Evolutionary conservation across 2,888 invertebrate genomes (phyloP), one percentile per base, ranked within the genome.

Genomic region (Drosophila lutescens): DNA sequence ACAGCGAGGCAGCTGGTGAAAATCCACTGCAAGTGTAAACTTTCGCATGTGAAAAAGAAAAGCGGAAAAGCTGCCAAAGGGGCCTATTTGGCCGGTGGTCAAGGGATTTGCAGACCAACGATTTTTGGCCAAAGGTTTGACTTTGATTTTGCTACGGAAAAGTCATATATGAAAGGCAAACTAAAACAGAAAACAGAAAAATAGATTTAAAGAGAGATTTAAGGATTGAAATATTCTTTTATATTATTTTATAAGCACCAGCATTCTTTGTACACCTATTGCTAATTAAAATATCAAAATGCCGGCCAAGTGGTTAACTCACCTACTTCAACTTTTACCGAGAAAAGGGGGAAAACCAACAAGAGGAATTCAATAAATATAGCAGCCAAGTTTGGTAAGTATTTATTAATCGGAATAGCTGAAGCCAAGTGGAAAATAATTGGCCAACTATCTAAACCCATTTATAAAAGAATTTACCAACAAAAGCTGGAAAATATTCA

Each of bases 81-180:
- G 40, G 20, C 44, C 34, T 12, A 40, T 38, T 46, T 53, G 44
- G 44, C 32, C 50, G 44, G 63, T 43, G 73, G 70, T 73, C 50
- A 56, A 41, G 63, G 70, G 55, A 70, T 55, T 70, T 63, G 38
- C 55, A 40, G 43, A 38, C 55, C 44, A 20, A 15, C 0, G 26
- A 26, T 26, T 26, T 26, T 26, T 26, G 26, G 26, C 13, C 15
- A 69, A 53, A 47, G 73, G 62, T 32, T 69, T 69, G 73, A 54
- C 62, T 69, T 72, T 69, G 62, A 54, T 73, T 72, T 72, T 54
- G 53, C 43, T 15, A 36, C 26, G 6, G 5, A 36, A 54, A 12
- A 15, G 20, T 36, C 68, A 46, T 44, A 43, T 38, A 23, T 32
- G 30, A 36, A 20, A 6, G 17, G 4, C 4, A 10, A 34, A 63